These are phyloP conservation scores for Bombyx mori DNA, from an alignment of 1,140 invertebrate species.

Conservation along the genomic window DNA sequence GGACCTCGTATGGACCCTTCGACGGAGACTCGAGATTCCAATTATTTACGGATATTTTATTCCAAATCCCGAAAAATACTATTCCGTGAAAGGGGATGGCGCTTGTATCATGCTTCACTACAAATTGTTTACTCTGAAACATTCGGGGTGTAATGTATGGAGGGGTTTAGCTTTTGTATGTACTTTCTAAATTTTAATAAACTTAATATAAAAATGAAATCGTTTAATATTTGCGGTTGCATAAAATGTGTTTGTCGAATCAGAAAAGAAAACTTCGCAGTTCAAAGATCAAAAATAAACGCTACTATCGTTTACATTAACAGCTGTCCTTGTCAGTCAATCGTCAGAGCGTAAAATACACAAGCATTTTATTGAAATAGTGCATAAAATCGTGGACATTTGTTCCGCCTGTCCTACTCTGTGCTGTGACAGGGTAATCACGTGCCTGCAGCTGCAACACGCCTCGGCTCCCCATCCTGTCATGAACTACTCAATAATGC, in stretches of 20 bases:
- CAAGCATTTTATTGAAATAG: conserved; percentile 21
- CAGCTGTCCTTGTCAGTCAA: too few relatives aligned
- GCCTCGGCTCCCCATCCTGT: conserved; percentile 15
- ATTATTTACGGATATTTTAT: conserved; percentile 52
- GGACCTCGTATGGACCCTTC: conserved; percentile 41
- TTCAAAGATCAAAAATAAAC: background rate
- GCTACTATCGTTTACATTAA: too few relatives aligned
- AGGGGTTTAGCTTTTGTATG: too few relatives aligned
- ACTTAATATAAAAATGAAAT: too few relatives aligned
- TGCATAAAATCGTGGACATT: conserved; percentile 36
- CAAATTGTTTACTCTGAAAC: conserved; percentile 16
- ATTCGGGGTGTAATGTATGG: background rate
- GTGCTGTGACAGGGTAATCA: conserved; percentile 31
- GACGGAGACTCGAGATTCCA: conserved; percentile 33
- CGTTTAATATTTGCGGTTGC: background rate
- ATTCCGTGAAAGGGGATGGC: conserved; percentile 26
- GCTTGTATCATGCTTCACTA: conserved; percentile 30
- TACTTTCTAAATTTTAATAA: too few relatives aligned
- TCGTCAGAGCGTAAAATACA: background rate
- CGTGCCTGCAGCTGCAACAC: conserved; percentile 41
- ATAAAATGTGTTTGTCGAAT: background rate
- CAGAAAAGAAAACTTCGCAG: background rate
- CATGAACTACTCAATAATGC: conserved; percentile 51
- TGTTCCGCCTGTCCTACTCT: conserved; percentile 41
- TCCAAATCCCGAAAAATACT: conserved; percentile 46